Evolutionary conservation across 23 tunicate genomes (phyloP), one percentile per base, ranked within the genome.

Genomic region (Corella eumyota): DNA sequence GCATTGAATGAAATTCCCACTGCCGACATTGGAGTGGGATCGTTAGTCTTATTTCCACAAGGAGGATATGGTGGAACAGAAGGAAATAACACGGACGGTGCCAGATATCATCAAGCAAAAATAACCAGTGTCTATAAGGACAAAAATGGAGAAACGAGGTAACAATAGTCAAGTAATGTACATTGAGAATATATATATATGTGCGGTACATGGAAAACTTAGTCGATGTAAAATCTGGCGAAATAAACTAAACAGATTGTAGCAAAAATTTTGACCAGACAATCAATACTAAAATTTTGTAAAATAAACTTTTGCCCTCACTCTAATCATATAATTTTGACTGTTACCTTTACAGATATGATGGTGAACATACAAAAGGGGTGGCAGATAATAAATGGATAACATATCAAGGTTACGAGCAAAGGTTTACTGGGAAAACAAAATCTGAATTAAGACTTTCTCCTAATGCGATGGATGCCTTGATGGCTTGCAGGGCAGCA

Each of bases 401-500:
- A 0, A 75, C 71, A 0, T 91, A 61, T 44, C 34, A 34, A 23
- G 83, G 76, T 29, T 90, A 80, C 60, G 13, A 56, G 6, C 34
- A 45, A n/a, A 22, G 36, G 9, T 90, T 90, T 56, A 4, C 23
- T 2, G 62, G 53, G 11, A 24, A 26, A 31, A 57, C 61, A 5
- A 30, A 48, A 22, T 47, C 60, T 45, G 71, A 81, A 20, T 61
- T 91, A 6, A 66, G 98, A 22, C 69, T 81, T 34, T 59, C 98
- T 0, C 98, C 98, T 9, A 91, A 83, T 30, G 78, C 91, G 4
- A 80, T 91, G 83, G 98, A 91, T 50, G 92, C 83, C 2, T 38
- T 90, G 49, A 76, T 86, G 80, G 86, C 86, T 19, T 66, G 80
- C 71, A 76, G 62, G 50, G 61, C 76, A 70, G 92, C 92, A n/a